These are phyloP conservation scores for Akabosia matsudoensis DNA, from an alignment of 1,140 invertebrate genomes.

Conservation along the genomic window DNA sequence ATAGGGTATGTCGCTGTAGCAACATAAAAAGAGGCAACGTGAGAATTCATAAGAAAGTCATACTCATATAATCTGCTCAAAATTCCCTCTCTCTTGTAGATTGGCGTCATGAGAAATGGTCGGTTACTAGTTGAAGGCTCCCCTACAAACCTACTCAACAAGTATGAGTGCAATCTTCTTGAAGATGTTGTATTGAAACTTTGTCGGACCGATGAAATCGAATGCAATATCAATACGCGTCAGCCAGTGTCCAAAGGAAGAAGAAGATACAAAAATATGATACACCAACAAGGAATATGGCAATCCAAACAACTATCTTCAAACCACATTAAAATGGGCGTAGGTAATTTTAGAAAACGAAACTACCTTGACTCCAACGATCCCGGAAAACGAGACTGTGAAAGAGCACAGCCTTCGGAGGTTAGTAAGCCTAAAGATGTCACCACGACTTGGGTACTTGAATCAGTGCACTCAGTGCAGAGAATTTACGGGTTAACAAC, in stretches of 20 bases:
- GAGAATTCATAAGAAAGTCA: not conserved
- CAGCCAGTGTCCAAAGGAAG: too few species aligned
- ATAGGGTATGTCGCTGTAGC: constrained; percentile 68
- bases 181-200: constrained; percentile 93
- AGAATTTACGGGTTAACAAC: not conserved
- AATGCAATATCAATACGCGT: not conserved
- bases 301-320: too few species aligned
- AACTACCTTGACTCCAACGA: too few species aligned
- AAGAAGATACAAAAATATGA: not conserved
- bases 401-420: not conserved
- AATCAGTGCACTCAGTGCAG: not conserved
- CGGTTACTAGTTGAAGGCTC: constrained; percentile 86
- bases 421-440: not conserved
- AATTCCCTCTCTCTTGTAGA: constrained; percentile 57
- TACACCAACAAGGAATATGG: not conserved
- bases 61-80: not conserved
- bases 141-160: constrained; percentile 74
- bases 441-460: not conserved
- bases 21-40: not conserved
- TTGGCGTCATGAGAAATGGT: constrained; percentile 90
- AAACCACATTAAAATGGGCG: too few species aligned
- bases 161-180: constrained; percentile 76
- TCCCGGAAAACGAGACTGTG: not conserved
- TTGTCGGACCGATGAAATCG: constrained; percentile 61
- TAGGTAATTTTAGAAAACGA: too few species aligned